These are phyloP conservation scores for Falco novaeseelandiae DNA, from an alignment of 2,797 vertebrate species.

Conservation along the genomic window DNA sequence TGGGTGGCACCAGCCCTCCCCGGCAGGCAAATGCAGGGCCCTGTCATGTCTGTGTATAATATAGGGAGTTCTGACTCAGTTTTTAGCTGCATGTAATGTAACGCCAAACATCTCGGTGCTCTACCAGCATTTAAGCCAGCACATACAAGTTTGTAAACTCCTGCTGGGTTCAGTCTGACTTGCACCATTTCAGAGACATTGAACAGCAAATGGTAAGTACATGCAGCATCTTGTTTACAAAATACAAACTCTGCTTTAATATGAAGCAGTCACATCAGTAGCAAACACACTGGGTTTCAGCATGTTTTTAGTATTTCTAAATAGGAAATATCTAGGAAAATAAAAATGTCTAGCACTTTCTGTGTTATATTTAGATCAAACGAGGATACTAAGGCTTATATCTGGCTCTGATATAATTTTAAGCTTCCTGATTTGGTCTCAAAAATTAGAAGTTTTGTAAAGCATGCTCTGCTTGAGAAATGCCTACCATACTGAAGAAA, in stretches of 20 bases:
- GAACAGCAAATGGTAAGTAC: not conserved
- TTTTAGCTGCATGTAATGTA: not conserved
- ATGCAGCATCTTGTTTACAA: not conserved
- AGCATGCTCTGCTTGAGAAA: not conserved
- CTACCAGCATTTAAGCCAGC: not conserved
- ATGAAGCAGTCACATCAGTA: not conserved
- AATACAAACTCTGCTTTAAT: not conserved
- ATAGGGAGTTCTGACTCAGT: not conserved
- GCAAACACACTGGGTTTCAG: not conserved
- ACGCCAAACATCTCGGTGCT: not conserved
- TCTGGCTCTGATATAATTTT: not conserved
- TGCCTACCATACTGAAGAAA: not conserved
- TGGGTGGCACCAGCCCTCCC: not conserved
- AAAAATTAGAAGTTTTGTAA: not conserved
- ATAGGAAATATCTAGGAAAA: not conserved
- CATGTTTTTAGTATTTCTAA: not conserved
- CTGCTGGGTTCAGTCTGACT: not conserved
- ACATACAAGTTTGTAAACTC: not conserved
- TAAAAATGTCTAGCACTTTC: not conserved
- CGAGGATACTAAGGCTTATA: not conserved
- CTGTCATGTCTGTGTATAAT: not conserved
- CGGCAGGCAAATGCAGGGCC: not conserved
- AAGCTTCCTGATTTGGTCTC: not conserved
- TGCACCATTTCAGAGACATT: not conserved
- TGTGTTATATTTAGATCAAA: not conserved